Evolutionary conservation across 2,113 vertebrate genomes (phyloP).

Genomic region (Lepus europaeus): DNA sequence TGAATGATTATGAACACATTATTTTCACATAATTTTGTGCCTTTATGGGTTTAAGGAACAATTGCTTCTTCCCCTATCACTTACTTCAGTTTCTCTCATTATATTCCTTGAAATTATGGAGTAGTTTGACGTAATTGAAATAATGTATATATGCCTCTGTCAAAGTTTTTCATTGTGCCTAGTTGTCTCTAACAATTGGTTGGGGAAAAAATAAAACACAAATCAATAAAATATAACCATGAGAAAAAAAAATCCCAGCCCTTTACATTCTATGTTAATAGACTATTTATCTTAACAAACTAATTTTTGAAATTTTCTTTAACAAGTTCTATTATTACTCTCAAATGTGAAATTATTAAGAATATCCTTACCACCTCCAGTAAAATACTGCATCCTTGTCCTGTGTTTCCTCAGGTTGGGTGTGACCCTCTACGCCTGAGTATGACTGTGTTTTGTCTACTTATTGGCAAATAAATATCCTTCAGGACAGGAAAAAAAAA

Average conservation of each 20-base stretch:
- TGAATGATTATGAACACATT: neutral
- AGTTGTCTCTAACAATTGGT: neutral
- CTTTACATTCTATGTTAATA: neutral
- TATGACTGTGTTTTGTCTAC: neutral
- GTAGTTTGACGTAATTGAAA: slow-evolving; percentile 8
- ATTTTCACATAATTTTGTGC: neutral
- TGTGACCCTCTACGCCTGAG: neutral
- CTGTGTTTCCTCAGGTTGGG: neutral
- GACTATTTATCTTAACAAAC: slow-evolving; percentile 38
- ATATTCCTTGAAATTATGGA: slow-evolving; percentile 8
- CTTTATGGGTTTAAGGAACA: neutral
- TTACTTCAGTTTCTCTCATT: neutral
- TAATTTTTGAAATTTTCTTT: slow-evolving; percentile 6
- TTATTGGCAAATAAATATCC: slow-evolving; percentile 59
- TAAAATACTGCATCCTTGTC: neutral
- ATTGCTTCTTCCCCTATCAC: neutral
- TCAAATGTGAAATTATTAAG: slow-evolving; percentile 20
- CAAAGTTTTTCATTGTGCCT: neutral
- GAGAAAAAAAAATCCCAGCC: slow-evolving; percentile 2
- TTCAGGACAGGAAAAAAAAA: slow-evolving; percentile 60
- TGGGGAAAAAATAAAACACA: neutral
- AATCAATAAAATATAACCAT: neutral
- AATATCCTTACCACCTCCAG: neutral
- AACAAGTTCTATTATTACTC: slow-evolving; percentile 41
- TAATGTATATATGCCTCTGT: neutral